These are phyloP conservation scores for Leuciscus waleckii DNA, from an alignment of 2,797 vertebrate genomes.

Conservation along the genomic window DNA sequence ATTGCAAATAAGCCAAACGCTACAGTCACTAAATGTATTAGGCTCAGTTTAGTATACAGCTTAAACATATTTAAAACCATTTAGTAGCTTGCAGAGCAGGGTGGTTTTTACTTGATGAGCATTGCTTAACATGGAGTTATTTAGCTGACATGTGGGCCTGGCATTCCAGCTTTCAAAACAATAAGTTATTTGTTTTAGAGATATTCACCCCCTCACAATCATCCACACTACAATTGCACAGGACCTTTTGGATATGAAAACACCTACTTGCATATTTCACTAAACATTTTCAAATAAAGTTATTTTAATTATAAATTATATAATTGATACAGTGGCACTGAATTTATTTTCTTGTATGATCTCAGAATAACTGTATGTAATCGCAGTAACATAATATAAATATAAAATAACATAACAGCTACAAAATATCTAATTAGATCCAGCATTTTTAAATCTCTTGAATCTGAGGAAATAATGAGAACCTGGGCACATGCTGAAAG, in stretches of 20 bases:
- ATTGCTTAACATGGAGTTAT: constrained; percentile 26
- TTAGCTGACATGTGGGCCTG: constrained; percentile 59
- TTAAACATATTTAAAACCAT: background rate
- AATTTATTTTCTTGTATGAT: background rate
- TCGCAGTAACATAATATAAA: background rate
- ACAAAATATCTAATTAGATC: background rate
- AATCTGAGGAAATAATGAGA: background rate
- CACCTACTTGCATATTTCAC: constrained; percentile 55
- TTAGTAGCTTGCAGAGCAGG: background rate
- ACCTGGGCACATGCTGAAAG: background rate
- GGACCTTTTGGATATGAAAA: constrained; percentile 56
- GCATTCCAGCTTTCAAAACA: constrained; percentile 60
- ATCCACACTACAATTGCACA: constrained; percentile 63
- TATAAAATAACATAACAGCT: background rate
- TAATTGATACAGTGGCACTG: background rate
- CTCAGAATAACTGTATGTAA: background rate
- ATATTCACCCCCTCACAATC: constrained; percentile 59
- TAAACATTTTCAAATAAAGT: background rate
- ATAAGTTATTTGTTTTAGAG: constrained; percentile 66
- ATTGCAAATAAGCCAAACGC: background rate
- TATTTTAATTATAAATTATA: constrained; percentile 22
- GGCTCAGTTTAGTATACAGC: background rate
- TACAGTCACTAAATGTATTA: constrained; percentile 29
- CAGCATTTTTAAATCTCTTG: background rate
- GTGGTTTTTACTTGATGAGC: constrained; percentile 13